Percentiles rank a stretch among this genome's conserved stretches.
Evolutionary conservation across 2,797 vertebrate genomes (phyloP).

Genomic region (Nannoperca australis): DNA sequence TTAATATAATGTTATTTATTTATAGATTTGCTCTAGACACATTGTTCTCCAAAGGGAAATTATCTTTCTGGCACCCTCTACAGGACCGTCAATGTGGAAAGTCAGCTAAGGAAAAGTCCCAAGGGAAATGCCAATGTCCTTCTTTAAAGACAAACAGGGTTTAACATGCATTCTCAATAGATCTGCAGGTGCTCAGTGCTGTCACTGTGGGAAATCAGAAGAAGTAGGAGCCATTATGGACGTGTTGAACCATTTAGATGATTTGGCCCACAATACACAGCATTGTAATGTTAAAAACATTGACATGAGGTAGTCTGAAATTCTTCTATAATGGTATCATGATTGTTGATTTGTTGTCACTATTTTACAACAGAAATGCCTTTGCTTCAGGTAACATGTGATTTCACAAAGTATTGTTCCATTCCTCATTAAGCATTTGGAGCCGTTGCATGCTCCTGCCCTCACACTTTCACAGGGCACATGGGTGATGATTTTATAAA

Average conservation of each 20-base stretch:
- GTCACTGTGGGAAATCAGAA: background rate
- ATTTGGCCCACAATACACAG: background rate
- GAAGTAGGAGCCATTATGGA: background rate
- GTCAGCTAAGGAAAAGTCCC: constrained; percentile 12
- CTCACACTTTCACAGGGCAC: background rate
- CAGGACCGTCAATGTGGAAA: constrained; percentile 5
- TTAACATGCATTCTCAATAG: constrained; percentile 6
- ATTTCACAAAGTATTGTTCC: background rate
- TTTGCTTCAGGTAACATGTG: background rate
- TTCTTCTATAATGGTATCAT: background rate
- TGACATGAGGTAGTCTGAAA: background rate
- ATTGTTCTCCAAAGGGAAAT: background rate
- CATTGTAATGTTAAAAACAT: background rate
- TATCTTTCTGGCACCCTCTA: background rate
- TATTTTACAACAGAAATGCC: background rate
- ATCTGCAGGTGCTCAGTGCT: background rate
- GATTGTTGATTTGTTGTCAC: background rate
- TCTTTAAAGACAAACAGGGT: background rate
- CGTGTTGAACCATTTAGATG: background rate
- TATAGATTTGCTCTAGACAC: background rate
- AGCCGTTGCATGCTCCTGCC: background rate
- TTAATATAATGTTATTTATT: background rate
- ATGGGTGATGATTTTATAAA: background rate
- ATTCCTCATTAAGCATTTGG: background rate
- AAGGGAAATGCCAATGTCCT: background rate